Percentiles rank a stretch among this genome's conserved stretches.
Conservation (phyloP, 2,888 invertebrate genomes). For the Idaea dimidiata region DNA sequence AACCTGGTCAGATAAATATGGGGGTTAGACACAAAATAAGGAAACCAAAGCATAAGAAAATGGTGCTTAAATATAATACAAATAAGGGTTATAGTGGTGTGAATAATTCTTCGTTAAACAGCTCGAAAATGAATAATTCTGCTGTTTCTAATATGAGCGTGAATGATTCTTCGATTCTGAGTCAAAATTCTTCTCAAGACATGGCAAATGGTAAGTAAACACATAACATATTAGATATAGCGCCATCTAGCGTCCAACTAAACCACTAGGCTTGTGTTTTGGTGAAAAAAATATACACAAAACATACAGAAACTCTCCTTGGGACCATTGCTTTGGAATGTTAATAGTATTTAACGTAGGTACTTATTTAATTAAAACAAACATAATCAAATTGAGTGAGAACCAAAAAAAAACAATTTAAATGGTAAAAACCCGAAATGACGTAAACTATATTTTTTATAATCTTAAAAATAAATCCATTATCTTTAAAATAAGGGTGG, state of each 20-base stretch:
- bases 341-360: no score
- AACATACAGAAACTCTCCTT: no score
- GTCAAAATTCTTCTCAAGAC: constrained; percentile 62
- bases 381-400: constrained; percentile 11
- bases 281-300: no score
- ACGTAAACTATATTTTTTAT: no score
- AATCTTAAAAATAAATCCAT: no score
- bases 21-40: constrained; percentile 84
- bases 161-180: constrained; percentile 46
- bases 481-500: no score
- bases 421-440: no score
- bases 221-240: constrained; percentile 5
- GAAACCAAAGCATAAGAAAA: constrained; percentile 76
- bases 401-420: not conserved
- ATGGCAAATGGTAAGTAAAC: constrained; percentile 57
- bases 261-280: not conserved
- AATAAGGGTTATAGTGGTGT: not conserved
- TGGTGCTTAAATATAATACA: not conserved
- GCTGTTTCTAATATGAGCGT: constrained; percentile 32
- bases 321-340: no score
- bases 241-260: constrained; percentile 10
- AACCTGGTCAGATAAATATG: constrained; percentile 83
- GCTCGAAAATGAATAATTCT: not conserved
- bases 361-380: no score
- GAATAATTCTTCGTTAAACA: constrained; percentile 6